Evolutionary conservation across 2,113 vertebrate genomes (phyloP), one percentile per base, ranked within the genome.

Genomic region (Columba livia): DNA sequence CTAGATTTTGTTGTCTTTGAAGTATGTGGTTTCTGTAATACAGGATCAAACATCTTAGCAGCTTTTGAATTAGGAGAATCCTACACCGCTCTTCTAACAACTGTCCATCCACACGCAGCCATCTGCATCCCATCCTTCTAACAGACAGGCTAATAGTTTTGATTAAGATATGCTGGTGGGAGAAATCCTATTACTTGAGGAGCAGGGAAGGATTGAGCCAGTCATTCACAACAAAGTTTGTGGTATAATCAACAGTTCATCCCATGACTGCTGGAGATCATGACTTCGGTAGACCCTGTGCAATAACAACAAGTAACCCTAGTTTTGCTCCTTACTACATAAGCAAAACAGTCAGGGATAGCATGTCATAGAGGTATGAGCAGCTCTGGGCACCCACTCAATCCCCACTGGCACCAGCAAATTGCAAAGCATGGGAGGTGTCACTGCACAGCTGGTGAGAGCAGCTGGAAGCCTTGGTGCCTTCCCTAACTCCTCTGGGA

Each of bases 1-100:
- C 81, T 88, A 77, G 54, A 73, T 95, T 12, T 67, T 88, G 14
- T 34, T 91, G 64, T 51, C 71, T 91, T 91, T 95, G 93, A 93
- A 93, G 83, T 48, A 24, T 40, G 42, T 58, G n/a, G 50, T 50
- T 89, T 95, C 78, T 79, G 58, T 44, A 84, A 83, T 60, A 72
- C 5, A 56, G n/a, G 38, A 84, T 84, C 65, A 86, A 78, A 71
- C 62, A 62, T 42, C 36, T 75, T 57, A 79, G 79, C 62, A 62
- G 51, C 50, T 82, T 78, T 74, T 82, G 40, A 85, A 77, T 62
- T 38, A 72, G 75, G 66, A 69, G 74, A 82, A 88, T 73, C 47
- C 61, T 18, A 18, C 29, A 20, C 15, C 75, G n/a, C 7, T 79
- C 64, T 83, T 79, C 60, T 51, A 47, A 51, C 57, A 62, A 31